These are phyloP conservation scores for Brienomyrus longianalis DNA, from an alignment of 2,113 vertebrate genomes.

Conservation along the genomic window DNA sequence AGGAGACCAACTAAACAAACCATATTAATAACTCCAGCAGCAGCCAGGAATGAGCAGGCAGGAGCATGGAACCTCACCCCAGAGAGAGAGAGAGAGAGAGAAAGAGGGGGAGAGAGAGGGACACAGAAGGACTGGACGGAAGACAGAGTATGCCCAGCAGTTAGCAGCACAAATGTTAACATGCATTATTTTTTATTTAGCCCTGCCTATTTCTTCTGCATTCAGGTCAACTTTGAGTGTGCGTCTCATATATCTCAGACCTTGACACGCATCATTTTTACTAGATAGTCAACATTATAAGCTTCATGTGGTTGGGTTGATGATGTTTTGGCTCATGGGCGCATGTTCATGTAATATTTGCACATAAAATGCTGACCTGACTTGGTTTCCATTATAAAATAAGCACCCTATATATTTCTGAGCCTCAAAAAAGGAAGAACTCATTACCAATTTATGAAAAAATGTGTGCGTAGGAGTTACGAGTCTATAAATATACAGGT, in stretches of 20 bases:
- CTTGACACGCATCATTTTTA: neutral
- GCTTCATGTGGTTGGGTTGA: neutral
- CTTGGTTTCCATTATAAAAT: neutral
- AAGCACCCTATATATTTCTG: neutral
- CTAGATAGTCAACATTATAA: neutral
- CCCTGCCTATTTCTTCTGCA: neutral
- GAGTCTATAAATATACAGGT: neutral
- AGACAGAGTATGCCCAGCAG: neutral
- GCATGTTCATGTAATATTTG: neutral
- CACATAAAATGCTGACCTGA: neutral
- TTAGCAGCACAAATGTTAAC: neutral
- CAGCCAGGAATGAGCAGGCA: constrained; percentile 62
- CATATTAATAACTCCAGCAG: constrained; percentile 67
- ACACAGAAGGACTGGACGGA: neutral
- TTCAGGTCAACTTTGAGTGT: neutral
- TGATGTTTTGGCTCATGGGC: neutral
- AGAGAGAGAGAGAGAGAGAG: constrained; percentile 30
- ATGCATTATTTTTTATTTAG: neutral
- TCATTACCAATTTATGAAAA: neutral
- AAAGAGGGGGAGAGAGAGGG: neutral
- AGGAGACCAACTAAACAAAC: constrained; percentile 78
- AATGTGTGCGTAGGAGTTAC: neutral
- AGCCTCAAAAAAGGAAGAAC: neutral
- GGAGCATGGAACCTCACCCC: constrained; percentile 56
- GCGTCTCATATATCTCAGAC: neutral